Evolutionary conservation across 2,888 invertebrate genomes (phyloP).

Genomic region (Tupiocoris notatus): DNA sequence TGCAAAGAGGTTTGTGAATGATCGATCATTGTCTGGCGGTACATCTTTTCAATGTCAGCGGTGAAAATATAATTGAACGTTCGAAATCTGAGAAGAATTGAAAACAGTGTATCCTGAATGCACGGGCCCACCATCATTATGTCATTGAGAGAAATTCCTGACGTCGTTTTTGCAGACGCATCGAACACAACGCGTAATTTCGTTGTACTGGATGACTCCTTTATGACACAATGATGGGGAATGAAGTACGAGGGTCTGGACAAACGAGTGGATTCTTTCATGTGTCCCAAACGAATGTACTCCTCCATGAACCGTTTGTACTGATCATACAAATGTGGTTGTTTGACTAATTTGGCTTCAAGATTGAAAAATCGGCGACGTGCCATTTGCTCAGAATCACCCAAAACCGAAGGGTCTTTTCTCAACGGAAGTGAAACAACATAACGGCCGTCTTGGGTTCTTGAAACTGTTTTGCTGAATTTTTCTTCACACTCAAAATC

Average conservation of each 20-base stretch:
- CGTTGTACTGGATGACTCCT: slow-evolving; percentile 48
- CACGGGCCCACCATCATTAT: slow-evolving; percentile 49
- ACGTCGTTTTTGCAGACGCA: neutral
- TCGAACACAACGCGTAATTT: neutral
- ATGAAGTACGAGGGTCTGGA: neutral
- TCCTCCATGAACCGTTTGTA: neutral
- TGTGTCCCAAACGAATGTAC: neutral
- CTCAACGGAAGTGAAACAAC: neutral
- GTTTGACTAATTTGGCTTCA: neutral
- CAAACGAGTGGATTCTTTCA: neutral
- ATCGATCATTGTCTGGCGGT: slow-evolving; percentile 46
- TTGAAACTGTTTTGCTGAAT: neutral
- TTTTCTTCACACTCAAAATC: neutral
- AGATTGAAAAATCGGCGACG: neutral
- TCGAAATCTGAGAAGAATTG: slow-evolving; percentile 49
- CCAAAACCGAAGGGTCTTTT: neutral
- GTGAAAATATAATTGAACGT: neutral
- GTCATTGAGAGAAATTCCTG: neutral
- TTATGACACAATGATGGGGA: slow-evolving; percentile 47
- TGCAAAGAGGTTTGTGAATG: slow-evolving; percentile 43
- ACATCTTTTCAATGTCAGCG: neutral
- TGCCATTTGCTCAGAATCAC: neutral
- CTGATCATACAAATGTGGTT: neutral
- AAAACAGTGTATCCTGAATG: slow-evolving; percentile 51
- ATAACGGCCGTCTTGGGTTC: neutral